phyloP scores from a whole-genome alignment of 2,797 vertebrate species.

The Limnodromus scolopaceus region DNA sequence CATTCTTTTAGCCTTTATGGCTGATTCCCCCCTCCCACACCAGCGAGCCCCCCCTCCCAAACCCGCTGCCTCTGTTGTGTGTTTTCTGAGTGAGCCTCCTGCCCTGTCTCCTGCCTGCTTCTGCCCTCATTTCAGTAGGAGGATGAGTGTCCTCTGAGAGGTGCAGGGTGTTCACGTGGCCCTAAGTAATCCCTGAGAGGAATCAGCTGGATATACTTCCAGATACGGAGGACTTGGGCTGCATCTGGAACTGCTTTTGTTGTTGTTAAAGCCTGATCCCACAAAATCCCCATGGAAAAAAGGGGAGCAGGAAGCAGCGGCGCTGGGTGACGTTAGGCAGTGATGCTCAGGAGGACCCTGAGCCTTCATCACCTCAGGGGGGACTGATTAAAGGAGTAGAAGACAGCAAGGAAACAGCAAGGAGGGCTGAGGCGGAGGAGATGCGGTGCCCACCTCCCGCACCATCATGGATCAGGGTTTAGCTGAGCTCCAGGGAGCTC shows the following conservation, averaged over 20 bases:
- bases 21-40: not conserved
- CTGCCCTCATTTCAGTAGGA: not conserved
- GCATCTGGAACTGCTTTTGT: not conserved
- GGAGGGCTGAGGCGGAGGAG: not conserved
- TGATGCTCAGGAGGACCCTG: not conserved
- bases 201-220: not conserved
- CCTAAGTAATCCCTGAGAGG: not conserved
- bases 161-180: rapidly evolving
- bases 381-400: not conserved
- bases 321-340: rapidly evolving
- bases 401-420: not conserved
- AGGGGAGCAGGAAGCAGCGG: not conserved
- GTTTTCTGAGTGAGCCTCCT: not conserved
- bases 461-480: not conserved
- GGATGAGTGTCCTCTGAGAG: rapidly evolving
- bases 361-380: not conserved
- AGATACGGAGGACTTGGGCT: not conserved
- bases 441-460: too few species aligned
- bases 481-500: not conserved
- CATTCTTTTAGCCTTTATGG: rapidly evolving
- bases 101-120: not conserved
- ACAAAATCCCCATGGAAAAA: rapidly evolving
- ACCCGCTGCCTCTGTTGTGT: rapidly evolving
- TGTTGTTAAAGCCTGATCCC: not conserved
- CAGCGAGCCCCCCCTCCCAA: rapidly evolving